Conservation (phyloP, 2,113 vertebrate species). For the Origma solitaria region DNA sequence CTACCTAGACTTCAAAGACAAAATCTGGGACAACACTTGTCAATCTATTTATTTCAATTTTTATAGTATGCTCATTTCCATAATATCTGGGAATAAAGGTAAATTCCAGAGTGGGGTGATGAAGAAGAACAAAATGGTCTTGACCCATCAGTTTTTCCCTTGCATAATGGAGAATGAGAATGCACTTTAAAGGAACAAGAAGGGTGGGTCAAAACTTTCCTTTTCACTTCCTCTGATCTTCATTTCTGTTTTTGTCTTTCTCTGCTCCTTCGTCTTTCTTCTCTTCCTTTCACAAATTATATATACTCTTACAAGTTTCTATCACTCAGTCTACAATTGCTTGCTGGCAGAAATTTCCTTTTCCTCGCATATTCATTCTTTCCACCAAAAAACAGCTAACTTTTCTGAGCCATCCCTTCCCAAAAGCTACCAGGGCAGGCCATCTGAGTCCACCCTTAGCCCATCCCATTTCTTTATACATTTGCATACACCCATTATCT, state of each 20-base stretch:
- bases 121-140: background rate
- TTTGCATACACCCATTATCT: background rate
- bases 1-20: background rate
- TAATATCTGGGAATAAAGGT: background rate
- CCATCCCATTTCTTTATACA: background rate
- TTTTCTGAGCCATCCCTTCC: background rate
- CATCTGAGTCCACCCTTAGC: background rate
- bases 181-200: background rate
- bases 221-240: background rate
- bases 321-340: background rate
- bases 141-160: background rate
- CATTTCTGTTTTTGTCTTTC: background rate
- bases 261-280: background rate
- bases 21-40: background rate
- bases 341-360: background rate
- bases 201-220: background rate
- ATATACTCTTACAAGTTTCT: background rate
- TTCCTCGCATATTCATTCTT: background rate
- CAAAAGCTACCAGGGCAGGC: background rate
- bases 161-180: background rate
- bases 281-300: background rate
- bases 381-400: background rate
- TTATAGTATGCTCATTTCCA: background rate
- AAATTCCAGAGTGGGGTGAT: background rate
- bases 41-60: background rate